Base-by-base conservation (phyloP, 2,888 invertebrate genomes). In the Neoitamus cyanurus region DNA sequence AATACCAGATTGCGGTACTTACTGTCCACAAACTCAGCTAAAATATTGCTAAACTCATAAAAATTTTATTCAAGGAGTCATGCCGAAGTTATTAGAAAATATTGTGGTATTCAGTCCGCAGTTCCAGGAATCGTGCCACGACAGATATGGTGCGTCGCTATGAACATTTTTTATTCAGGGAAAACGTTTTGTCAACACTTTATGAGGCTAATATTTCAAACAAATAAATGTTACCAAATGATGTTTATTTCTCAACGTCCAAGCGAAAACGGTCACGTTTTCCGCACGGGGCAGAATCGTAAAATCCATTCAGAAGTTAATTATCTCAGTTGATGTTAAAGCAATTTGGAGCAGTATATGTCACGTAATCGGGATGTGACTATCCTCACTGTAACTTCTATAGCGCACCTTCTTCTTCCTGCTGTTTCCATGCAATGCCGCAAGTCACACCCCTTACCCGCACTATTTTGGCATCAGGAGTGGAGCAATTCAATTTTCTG, bases 271-370 rank as follows among this genome's bases (percentile, higher is more conserved):
- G 58, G 58, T 58, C 58, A 58, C 58, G 58, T 58, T 9, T 7
- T 58, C 58, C 2, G 25, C 9, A 9, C 25, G 2, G 58, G 15
- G 25, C 20, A 58, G 58, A 58, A 58, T 58, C 58, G 58, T 58
- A 58, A 58, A 34, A 70, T 70, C 70, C 70, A 31, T 70, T 34
- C 34, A 30, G 34, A 70, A 30, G n/a, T 70, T 70, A 70, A 70
- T 70, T 70, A 70, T 70, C 70, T 7, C 31, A 70, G 70, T 34
- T 70, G 70, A 70, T 70, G 70, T 31, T 31, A 70, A 70, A 34
- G 70, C 31, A 70, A 31, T 31, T 30, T 34, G 31, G 70, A 70
- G 15, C 9, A 15, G 34, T 70, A 34, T 70, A 15, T 15, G 70
- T 31, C 70, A 70, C 70, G 70, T 70, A 70, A 13, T 70, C 3